Evolutionary conservation across 2,113 vertebrate species (phyloP).

Genomic region (Mohoua ochrocephala): DNA sequence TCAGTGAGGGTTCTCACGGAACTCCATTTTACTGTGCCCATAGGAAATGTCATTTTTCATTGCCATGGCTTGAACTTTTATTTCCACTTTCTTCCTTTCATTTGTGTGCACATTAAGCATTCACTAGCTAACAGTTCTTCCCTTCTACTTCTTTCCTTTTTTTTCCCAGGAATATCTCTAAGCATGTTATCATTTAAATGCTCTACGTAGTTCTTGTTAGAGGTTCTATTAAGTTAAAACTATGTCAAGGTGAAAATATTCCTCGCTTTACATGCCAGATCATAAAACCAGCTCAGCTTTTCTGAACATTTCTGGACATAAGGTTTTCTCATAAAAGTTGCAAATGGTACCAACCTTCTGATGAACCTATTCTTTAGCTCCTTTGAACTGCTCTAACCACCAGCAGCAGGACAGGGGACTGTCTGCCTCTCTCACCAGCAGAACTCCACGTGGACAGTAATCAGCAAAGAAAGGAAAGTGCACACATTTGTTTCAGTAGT

Average conservation of each 20-base stretch:
- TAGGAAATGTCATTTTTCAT: neutral
- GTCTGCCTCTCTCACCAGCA: neutral
- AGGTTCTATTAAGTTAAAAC: neutral
- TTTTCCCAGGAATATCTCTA: neutral
- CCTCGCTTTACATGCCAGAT: neutral
- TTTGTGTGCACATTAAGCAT: neutral
- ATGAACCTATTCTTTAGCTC: neutral
- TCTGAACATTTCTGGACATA: neutral
- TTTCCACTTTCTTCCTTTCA: neutral
- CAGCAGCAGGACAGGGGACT: neutral
- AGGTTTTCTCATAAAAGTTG: neutral
- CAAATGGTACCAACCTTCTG: neutral
- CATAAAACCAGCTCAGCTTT: neutral
- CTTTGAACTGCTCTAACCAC: neutral
- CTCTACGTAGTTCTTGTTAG: neutral
- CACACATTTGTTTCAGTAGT: neutral
- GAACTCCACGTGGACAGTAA: neutral
- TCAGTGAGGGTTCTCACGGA: neutral
- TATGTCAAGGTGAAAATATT: neutral
- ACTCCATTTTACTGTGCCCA: neutral
- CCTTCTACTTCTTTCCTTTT: neutral
- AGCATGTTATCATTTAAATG: neutral
- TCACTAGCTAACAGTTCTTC: neutral
- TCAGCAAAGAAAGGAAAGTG: neutral
- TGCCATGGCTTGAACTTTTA: neutral